Evolutionary conservation across 2,113 vertebrate species (phyloP), one percentile per base, ranked within the genome.

Genomic region (Sorex araneus): DNA sequence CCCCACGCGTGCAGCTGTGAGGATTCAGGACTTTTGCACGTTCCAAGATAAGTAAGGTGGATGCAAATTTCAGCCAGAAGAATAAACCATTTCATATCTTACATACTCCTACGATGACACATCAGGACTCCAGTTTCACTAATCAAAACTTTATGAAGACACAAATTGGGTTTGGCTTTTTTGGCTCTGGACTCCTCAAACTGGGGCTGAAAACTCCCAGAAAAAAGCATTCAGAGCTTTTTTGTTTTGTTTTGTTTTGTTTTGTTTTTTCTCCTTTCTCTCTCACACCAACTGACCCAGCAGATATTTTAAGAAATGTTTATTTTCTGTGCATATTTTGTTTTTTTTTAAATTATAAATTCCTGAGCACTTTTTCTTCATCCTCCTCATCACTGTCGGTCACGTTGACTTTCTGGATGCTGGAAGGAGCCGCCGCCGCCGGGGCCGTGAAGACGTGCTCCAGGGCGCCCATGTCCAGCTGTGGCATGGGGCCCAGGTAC

Each of bases 381-480:
- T 98, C 96, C 63, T 97, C 97, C 10, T 98, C 95, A 77, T 98
- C 97, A 0, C 96, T 98, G 79, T 98, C 98, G 45, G 97, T 98
- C 81, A 98, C 95, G 47, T 97, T 98, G 93, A 98, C 93, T 66
- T 96, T 95, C 75, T 97, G 97, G 93, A 96, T 91, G 75, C 95
- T 97, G 71, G 98, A 97, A 10, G 97, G 94, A 79, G 96, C 84
- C 6, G 97, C 96, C 6, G 97, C 96, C 0, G 97, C 82, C 0
- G 97, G 89, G 25, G 89, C 95, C 86, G 97, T 96, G 82, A 98
- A 97, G 96, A 97, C 96, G 13, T 98, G 97, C 86, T 98, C 97
- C 16, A 98, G 78, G 30, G 87, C 81, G 43, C 87, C 92, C 34
- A 96, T 82, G 0, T 98, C 97, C 95, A 98, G 84, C 32, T 94